Conservation (phyloP, 30 jellyfish, hydroid and myxozoan genomes). For the Mastigias papua region DNA sequence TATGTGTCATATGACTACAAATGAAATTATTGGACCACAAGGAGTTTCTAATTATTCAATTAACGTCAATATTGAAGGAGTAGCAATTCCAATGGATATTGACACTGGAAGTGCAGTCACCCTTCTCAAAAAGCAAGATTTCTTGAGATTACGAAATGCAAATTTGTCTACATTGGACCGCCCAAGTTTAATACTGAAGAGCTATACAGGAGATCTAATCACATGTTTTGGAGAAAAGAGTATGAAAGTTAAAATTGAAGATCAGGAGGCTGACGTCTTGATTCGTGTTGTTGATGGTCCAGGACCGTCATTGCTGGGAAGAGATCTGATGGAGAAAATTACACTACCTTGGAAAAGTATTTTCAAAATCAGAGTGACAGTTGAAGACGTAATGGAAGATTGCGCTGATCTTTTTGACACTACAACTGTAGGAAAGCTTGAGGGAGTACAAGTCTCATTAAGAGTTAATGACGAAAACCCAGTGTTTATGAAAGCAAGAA, state of each 20-base stretch:
- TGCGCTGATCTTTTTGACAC: slow-evolving; percentile 30
- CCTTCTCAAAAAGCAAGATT: slow-evolving; percentile 31
- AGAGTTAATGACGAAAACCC: slow-evolving; percentile 43
- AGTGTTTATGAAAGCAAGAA: slow-evolving; percentile 39
- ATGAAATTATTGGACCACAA: background rate
- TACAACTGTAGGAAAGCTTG: slow-evolving; percentile 46
- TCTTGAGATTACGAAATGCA: slow-evolving; percentile 31
- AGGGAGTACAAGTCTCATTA: slow-evolving; percentile 49
- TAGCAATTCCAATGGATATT: slow-evolving; percentile 18
- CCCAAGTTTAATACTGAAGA: slow-evolving; percentile 34
- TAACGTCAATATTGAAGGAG: slow-evolving; percentile 20
- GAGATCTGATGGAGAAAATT: slow-evolving; percentile 42
- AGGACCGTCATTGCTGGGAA: slow-evolving; percentile 44
- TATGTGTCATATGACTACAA: slow-evolving; percentile 42
- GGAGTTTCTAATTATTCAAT: background rate
- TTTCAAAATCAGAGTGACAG: slow-evolving; percentile 41
- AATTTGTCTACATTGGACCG: slow-evolving; percentile 42
- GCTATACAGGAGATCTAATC: slow-evolving; percentile 33
- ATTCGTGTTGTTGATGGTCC: slow-evolving; percentile 38
- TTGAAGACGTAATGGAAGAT: slow-evolving; percentile 40
- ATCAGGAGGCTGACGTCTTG: slow-evolving; percentile 36
- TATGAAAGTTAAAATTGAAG: slow-evolving; percentile 44
- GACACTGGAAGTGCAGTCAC: slow-evolving; percentile 51
- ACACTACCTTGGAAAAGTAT: slow-evolving; percentile 41
- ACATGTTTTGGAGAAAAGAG: slow-evolving; percentile 41